Evolutionary conservation across 2,797 vertebrate genomes (phyloP), one percentile per base, ranked within the genome.

Genomic region (Trachops cirrhosus): DNA sequence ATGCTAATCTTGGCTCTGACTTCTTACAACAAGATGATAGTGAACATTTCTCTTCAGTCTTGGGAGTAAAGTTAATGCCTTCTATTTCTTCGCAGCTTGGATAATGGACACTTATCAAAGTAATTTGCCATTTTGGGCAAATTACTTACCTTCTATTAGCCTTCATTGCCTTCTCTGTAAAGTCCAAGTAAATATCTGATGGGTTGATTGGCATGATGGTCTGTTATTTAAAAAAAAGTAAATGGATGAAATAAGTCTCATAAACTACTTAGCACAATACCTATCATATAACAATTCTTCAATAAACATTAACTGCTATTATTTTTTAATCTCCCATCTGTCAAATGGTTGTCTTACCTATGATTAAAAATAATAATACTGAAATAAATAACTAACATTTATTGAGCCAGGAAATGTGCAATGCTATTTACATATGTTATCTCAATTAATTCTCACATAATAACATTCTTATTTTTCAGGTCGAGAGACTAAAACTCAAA

Each of bases 221-320:
- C 52, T 94, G 46, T 77, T 89, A 59, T 59, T 75, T 54, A 2
- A 22, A 50, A 24, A 24, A 92, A 73, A 71, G 50, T 87, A 95
- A 93, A 87, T 54, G 95, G 6, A 62, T 73, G 5, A 96, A 96
- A 75, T 85, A 89, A 95, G 62, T 32, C 15, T 86, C 64, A 82
- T 24, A 68, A 89, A 86, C 39, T 62, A 93, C 18, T 79, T 92
- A 92, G 26, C 70, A 93, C 21, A 91, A 73, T 93, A 77, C 59
- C 39, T 93, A 71, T 32, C 29, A 62, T 83, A n/a, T 59, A 94
- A 93, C 26, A 91, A 93, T 74, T 94, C 50, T 9, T 77, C 71
- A 74, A 29, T 83, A 93, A 95, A 91, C 32, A 70, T 79, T 83
- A 96, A 34, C 24, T 46, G 22, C 50, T 83, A 93, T 68, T 26